Evolutionary conservation across 2,797 vertebrate genomes (phyloP).

Genomic region (Sebastes iracundus): DNA sequence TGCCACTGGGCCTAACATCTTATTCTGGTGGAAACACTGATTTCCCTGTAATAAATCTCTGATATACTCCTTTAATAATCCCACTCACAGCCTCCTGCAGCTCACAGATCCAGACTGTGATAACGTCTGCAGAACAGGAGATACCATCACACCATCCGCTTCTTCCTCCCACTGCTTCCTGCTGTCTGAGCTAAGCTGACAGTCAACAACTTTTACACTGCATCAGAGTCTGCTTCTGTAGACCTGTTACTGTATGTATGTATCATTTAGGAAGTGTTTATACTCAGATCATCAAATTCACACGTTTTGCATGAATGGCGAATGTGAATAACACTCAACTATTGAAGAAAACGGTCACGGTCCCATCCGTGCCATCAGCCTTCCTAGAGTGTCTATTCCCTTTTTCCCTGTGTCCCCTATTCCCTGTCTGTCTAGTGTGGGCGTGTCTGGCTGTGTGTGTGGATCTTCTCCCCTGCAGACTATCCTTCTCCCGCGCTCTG

Average conservation of each 20-base stretch:
- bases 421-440: too few species aligned
- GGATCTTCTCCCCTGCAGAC: too few species aligned
- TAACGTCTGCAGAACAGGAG: neutral
- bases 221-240: neutral
- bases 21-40: neutral
- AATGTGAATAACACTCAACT: neutral
- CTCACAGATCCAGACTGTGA: neutral
- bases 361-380: too few species aligned
- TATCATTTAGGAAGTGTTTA: neutral
- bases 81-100: neutral
- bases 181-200: neutral
- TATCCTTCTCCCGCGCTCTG: too few species aligned
- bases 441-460: too few species aligned
- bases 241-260: neutral
- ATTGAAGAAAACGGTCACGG: neutral
- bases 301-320: neutral
- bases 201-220: neutral
- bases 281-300: neutral
- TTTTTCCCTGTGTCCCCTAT: too few species aligned
- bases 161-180: conserved; percentile 1
- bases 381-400: too few species aligned
- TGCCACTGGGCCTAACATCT: neutral
- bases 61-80: neutral
- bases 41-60: neutral
- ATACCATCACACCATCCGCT: neutral